A percentile compares a stretch with the other conserved stretches of the same genome.
These are phyloP conservation scores for Watsonalla cultraria DNA, from an alignment of 2,888 invertebrate genomes.

Conservation along the genomic window DNA sequence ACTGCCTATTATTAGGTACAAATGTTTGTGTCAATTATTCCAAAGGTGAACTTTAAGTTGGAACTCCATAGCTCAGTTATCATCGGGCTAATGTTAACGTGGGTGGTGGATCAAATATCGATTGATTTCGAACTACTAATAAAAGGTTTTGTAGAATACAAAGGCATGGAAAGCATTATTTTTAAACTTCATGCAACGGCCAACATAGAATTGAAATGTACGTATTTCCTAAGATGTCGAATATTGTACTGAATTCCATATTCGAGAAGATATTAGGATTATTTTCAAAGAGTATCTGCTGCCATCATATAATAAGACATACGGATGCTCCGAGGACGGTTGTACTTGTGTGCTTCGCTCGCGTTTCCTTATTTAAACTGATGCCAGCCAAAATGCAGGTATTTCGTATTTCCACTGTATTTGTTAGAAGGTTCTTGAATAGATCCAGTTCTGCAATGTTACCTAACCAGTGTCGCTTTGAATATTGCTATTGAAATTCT, in stretches of 20 bases:
- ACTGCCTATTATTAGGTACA: constrained; percentile 26
- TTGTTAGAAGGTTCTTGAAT: constrained; percentile 27
- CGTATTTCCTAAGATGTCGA: too few relatives aligned
- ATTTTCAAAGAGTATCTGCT: too few relatives aligned
- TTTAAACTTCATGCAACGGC: too few relatives aligned
- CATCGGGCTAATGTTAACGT: too few relatives aligned
- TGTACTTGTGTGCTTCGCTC: constrained; percentile 5
- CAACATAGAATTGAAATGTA: too few relatives aligned
- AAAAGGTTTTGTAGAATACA: too few relatives aligned
- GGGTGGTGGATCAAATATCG: too few relatives aligned
- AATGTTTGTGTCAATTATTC: constrained; percentile 17
- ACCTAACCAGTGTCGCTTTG: constrained; percentile 19
- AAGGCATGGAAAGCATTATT: too few relatives aligned
- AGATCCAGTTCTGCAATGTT: constrained; percentile 12
- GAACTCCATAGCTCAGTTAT: too few relatives aligned
- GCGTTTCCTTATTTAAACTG: constrained; percentile 18
- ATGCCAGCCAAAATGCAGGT: constrained; percentile 26
- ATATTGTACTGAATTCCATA: too few relatives aligned
- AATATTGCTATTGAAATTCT: constrained; percentile 21
- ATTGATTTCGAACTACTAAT: too few relatives aligned
- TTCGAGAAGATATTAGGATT: too few relatives aligned
- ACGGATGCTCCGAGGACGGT: constrained; percentile 16
- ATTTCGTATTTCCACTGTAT: constrained; percentile 20
- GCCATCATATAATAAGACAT: constrained; percentile 8
- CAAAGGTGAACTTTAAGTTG: constrained; percentile 4